These are phyloP conservation scores for Orientallactaga bullata DNA, from an alignment of 2,113 vertebrate genomes.

Conservation along the genomic window DNA sequence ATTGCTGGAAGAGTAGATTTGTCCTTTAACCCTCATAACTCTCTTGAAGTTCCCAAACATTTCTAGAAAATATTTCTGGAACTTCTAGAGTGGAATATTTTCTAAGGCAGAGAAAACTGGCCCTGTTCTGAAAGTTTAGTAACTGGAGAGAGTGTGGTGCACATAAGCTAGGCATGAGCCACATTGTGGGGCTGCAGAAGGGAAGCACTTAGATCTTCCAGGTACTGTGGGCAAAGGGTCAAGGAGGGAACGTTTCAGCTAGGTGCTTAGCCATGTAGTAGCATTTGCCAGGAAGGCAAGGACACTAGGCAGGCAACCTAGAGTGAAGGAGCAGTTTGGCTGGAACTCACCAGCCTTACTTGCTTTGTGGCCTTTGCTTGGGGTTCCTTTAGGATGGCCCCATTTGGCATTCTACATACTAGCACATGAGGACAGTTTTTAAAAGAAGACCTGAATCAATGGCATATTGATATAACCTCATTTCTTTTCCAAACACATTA, in stretches of 20 bases:
- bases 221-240: background rate
- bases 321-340: background rate
- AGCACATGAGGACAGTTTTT: background rate
- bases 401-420: background rate
- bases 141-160: background rate
- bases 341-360: background rate
- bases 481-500: background rate
- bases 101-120: background rate
- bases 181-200: background rate
- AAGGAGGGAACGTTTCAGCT: background rate
- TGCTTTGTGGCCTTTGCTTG: background rate
- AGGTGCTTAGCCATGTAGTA: background rate
- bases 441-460: background rate
- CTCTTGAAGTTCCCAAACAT: conserved; percentile 11
- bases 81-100: background rate
- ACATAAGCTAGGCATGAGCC: background rate
- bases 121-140: background rate
- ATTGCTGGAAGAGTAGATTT: background rate
- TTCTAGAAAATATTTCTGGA: background rate
- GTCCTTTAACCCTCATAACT: background rate
- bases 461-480: background rate
- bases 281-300: background rate
- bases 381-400: background rate
- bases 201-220: background rate
- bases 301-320: background rate